Evolutionary conservation across 2,888 invertebrate genomes (phyloP).

Genomic region (Brenthis ino): DNA sequence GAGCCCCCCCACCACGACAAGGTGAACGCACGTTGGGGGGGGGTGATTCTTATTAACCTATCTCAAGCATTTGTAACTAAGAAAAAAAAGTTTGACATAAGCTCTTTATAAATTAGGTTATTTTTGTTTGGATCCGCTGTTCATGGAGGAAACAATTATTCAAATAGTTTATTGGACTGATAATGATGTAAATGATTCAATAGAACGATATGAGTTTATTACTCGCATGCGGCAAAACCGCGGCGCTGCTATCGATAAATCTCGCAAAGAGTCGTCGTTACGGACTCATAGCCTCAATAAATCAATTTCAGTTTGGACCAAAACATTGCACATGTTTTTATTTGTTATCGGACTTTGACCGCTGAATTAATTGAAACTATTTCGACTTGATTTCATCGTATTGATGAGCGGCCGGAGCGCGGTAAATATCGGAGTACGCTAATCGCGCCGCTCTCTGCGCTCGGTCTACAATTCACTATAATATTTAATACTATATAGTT

Average conservation of each 20-base stretch:
- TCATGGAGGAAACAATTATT: not conserved
- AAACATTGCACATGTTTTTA: conserved; percentile 23
- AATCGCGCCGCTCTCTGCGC: too few relatives aligned
- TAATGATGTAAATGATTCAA: not conserved
- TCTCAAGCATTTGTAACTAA: too few relatives aligned
- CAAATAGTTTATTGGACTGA: too few relatives aligned
- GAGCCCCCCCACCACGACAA: too few relatives aligned
- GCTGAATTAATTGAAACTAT: conserved; percentile 28
- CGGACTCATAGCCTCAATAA: conserved; percentile 16
- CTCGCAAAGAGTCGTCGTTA: conserved; percentile 15
- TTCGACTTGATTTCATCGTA: conserved; percentile 18
- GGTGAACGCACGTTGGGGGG: too few relatives aligned
- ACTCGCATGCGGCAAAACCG: not conserved
- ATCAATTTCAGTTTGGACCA: conserved; percentile 27
- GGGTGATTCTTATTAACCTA: too few relatives aligned
- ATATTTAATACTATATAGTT: too few relatives aligned
- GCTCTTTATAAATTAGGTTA: too few relatives aligned
- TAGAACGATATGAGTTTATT: conserved; percentile 7
- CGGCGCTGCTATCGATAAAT: not conserved
- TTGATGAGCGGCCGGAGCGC: conserved; percentile 1
- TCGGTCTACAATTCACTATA: too few relatives aligned
- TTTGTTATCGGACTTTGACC: conserved; percentile 22
- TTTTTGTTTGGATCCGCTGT: too few relatives aligned
- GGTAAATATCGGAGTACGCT: too few relatives aligned
- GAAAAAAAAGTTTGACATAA: too few relatives aligned